A percentile compares a stretch with the other conserved stretches of the same genome.
These are phyloP conservation scores for Drosophila sproati DNA, from an alignment of 1,140 invertebrate species.

Conservation along the genomic window DNA sequence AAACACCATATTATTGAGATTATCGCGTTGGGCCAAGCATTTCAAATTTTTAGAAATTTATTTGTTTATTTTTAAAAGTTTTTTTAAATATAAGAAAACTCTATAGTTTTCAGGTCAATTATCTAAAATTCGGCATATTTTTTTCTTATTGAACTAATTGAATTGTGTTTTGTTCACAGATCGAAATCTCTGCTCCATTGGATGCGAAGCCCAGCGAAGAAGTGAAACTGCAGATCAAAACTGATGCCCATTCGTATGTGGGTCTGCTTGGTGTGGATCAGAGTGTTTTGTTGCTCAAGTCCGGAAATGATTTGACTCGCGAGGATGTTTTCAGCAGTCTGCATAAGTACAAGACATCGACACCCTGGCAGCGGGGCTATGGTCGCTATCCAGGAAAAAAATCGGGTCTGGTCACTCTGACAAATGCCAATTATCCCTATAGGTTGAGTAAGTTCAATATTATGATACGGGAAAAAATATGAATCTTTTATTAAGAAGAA, in stretches of 20 bases:
- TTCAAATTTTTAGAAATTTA: too few species aligned
- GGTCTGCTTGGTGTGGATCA: constrained; percentile 94
- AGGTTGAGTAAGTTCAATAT: constrained; percentile 60
- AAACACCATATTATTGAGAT: too few species aligned
- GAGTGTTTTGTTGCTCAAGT: constrained; percentile 91
- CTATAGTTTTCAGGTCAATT: too few species aligned
- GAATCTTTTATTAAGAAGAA: constrained; percentile 51
- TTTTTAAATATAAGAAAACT: too few species aligned
- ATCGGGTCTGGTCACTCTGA: constrained; percentile 73
- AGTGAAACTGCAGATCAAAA: constrained; percentile 89
- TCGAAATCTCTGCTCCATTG: constrained; percentile 64
- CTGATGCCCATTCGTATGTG: constrained; percentile 94
- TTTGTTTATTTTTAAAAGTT: too few species aligned
- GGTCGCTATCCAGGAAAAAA: constrained; percentile 69
- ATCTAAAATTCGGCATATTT: too few species aligned
- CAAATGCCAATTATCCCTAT: constrained; percentile 78
- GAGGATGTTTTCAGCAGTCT: constrained; percentile 81
- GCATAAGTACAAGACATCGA: constrained; percentile 60
- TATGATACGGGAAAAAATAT: constrained; percentile 33
- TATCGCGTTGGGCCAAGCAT: too few species aligned
- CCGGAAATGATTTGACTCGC: constrained; percentile 86
- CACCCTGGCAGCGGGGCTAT: constrained; percentile 63
- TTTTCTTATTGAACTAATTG: constrained; percentile 84
- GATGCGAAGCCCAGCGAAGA: constrained; percentile 89
- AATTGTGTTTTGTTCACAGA: constrained; percentile 74